phyloP scores from a whole-genome alignment of 1,140 invertebrate species.

The Eumeta japonica region DNA sequence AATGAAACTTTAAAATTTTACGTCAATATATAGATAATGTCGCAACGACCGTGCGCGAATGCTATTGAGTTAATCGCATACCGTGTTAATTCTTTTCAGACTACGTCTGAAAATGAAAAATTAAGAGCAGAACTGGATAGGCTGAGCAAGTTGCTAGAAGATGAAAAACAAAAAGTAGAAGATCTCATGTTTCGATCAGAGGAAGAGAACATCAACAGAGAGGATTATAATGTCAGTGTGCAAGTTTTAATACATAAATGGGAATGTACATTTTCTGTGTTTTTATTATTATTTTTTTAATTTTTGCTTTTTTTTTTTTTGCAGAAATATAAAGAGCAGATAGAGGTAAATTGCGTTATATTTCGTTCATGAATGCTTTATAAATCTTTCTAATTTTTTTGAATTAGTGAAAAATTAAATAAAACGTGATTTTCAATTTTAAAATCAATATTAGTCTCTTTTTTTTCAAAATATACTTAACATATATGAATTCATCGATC shows the following conservation, averaged over 20 bases:
- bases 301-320: constrained; percentile 26
- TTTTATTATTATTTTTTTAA: constrained; percentile 4
- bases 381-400: constrained; percentile 8
- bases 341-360: constrained; percentile 75
- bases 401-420: background rate
- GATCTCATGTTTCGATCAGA: constrained; percentile 90
- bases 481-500: constrained; percentile 1
- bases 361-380: background rate
- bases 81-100: constrained; percentile 19
- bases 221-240: constrained; percentile 48
- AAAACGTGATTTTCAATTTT: background rate
- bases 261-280: constrained; percentile 1
- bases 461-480: background rate
- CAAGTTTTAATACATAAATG: too few relatives aligned
- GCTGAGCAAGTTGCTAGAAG: constrained; percentile 71
- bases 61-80: background rate
- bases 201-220: constrained; percentile 70
- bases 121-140: constrained; percentile 68
- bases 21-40: too few relatives aligned
- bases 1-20: background rate
- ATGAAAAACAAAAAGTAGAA: constrained; percentile 85
- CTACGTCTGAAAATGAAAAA: constrained; percentile 54
- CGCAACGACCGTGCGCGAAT: too few relatives aligned
- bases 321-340: constrained; percentile 54
- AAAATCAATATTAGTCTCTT: background rate